Evolutionary conservation across 2,113 vertebrate genomes (phyloP).

Genomic region (Lepus timidus): DNA sequence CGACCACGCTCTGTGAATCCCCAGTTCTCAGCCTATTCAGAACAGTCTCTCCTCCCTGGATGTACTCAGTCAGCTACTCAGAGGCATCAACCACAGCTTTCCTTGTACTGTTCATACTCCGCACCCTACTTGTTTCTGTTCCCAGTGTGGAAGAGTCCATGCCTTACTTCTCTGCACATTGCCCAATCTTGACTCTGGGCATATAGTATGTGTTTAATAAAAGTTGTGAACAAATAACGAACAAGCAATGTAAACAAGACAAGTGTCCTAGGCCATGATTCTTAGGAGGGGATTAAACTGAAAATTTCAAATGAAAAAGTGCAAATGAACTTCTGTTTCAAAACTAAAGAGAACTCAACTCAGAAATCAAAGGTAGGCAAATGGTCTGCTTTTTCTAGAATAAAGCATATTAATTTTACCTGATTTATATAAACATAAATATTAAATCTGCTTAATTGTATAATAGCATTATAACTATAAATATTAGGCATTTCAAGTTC

Average conservation of each 20-base stretch:
- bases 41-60: not conserved
- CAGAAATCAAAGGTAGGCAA: slow-evolving; percentile 24
- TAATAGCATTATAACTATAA: not conserved
- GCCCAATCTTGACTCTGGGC: slow-evolving; percentile 1
- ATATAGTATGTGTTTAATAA: slow-evolving; percentile 31
- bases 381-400: not conserved
- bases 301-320: slow-evolving; percentile 34
- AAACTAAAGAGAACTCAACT: slow-evolving; percentile 21
- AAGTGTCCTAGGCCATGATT: not conserved
- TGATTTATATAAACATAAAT: slow-evolving; percentile 42
- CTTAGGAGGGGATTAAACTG: slow-evolving; percentile 13
- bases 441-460: not conserved
- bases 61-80: not conserved
- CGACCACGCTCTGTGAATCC: not conserved
- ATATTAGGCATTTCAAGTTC: not conserved
- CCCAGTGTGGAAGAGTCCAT: not conserved
- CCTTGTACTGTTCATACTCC: not conserved
- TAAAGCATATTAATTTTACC: slow-evolving; percentile 22
- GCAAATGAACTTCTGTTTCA: not conserved
- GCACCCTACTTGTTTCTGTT: not conserved
- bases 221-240: slow-evolving; percentile 35
- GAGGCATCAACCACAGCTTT: not conserved
- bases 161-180: not conserved
- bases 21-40: not conserved
- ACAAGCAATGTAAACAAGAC: slow-evolving; percentile 17